A percentile compares a stretch with the other conserved stretches of the same genome.
Conservation (phyloP, 2,797 vertebrate species). For the Sandelia bainsii region DNA sequence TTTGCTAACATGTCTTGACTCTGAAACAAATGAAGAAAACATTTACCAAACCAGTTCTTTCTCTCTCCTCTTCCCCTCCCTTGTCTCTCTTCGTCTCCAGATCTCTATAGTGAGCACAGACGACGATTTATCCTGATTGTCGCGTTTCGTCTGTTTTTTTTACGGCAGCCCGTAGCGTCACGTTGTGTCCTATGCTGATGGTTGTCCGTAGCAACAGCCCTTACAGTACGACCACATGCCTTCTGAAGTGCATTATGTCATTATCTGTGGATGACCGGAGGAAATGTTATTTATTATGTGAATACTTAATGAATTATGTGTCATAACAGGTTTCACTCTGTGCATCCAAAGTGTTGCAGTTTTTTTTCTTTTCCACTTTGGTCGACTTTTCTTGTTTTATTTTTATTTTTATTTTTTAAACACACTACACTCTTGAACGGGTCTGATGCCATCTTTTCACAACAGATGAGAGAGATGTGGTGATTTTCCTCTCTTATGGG, state of each 20-base stretch:
- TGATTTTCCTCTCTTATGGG: background rate
- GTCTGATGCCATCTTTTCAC: conserved; percentile 4
- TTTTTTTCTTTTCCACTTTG: background rate
- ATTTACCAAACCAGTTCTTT: background rate
- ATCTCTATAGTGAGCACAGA: conserved; percentile 99
- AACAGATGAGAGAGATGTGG: background rate
- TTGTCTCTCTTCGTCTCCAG: conserved; percentile 74
- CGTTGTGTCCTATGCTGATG: conserved; percentile 79
- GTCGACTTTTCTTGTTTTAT: background rate
- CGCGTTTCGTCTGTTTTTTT: conserved; percentile 20
- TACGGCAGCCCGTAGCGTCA: conserved; percentile 69
- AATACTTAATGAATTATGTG: conserved; percentile 78
- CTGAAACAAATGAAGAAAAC: background rate
- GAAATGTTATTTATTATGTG: conserved; percentile 76
- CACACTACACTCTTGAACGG: background rate
- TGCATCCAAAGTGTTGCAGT: conserved; percentile 48
- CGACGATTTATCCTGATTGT: conserved; percentile 92
- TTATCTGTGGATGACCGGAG: conserved; percentile 60
- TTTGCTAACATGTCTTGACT: background rate
- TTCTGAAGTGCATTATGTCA: conserved; percentile 89
- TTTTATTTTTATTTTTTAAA: background rate
- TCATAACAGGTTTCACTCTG: conserved; percentile 40
- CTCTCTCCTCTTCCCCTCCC: background rate
- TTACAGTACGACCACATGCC: conserved; percentile 83
- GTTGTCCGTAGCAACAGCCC: conserved; percentile 76